Percentiles rank a stretch among this genome's conserved stretches.
phyloP scores from a whole-genome alignment of 2,797 vertebrate genomes.

The Premnoplex brunnescens region DNA sequence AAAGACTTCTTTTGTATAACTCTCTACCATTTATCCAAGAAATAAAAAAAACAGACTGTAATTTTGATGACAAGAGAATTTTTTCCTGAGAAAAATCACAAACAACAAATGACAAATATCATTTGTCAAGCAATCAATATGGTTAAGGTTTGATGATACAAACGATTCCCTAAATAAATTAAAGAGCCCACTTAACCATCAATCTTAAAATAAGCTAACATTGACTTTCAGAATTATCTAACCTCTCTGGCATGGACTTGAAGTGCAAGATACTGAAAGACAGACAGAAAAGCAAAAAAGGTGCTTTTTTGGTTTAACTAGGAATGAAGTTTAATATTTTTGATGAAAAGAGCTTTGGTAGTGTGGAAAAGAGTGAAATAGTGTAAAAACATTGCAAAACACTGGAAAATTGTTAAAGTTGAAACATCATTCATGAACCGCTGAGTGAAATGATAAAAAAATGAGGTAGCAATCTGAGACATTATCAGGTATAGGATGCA shows the following conservation, averaged over 20 bases:
- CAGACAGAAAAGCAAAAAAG: not conserved
- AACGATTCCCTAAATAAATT: slow-evolving; percentile 36
- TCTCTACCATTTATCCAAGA: not conserved
- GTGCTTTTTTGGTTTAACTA: not conserved
- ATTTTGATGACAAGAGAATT: not conserved
- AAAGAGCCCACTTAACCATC: not conserved
- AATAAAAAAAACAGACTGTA: not conserved
- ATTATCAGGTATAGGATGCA: not conserved
- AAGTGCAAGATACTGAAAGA: not conserved
- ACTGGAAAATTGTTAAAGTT: not conserved
- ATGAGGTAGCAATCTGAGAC: not conserved
- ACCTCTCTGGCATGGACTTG: not conserved
- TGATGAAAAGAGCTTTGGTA: not conserved
- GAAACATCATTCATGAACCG: not conserved
- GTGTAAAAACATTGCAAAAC: not conserved
- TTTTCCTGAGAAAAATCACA: not conserved
- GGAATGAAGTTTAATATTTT: not conserved
- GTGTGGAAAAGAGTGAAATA: not conserved
- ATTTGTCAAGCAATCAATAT: slow-evolving; percentile 4
- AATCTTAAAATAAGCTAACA: slow-evolving; percentile 1
- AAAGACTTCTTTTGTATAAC: not conserved
- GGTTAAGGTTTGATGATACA: slow-evolving; percentile 23
- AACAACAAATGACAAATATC: not conserved
- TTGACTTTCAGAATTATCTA: not conserved
- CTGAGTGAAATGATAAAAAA: not conserved